Conservation (phyloP, 2,888 invertebrate genomes). For the Theretra japonica region DNA sequence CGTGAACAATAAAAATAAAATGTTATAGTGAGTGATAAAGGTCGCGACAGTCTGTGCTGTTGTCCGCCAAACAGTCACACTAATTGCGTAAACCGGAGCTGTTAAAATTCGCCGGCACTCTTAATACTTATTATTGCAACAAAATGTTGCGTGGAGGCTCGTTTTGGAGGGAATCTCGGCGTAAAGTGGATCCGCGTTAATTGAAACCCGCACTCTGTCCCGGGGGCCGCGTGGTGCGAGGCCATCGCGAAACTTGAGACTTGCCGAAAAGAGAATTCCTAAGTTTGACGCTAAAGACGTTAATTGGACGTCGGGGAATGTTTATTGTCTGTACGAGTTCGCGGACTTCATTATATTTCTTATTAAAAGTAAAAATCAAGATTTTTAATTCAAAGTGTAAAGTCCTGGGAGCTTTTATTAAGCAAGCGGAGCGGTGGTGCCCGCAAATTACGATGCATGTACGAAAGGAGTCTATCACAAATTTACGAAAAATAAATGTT, state of each 20-base stretch:
- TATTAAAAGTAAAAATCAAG: conserved; percentile 5
- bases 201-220: conserved; percentile 51
- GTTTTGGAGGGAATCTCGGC: conserved; percentile 46
- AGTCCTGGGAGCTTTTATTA: neutral
- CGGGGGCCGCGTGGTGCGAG: conserved; percentile 19
- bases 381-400: conserved; percentile 1
- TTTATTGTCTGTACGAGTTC: conserved; percentile 27
- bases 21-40: neutral
- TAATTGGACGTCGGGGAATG: conserved; percentile 36
- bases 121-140: conserved; percentile 41
- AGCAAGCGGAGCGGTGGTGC: neutral
- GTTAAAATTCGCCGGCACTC: conserved; percentile 21
- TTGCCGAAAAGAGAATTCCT: conserved; percentile 32
- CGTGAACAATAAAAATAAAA: neutral
- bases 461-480: neutral
- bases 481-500: neutral
- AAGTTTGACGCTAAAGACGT: conserved; percentile 34
- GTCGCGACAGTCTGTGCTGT: neutral
- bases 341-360: conserved; percentile 18
- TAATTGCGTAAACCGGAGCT: conserved; percentile 3
- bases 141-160: conserved; percentile 39
- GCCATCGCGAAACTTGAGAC: neutral
- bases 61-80: conserved; percentile 3
- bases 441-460: neutral
- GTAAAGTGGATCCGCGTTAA: conserved; percentile 51